These are phyloP conservation scores for Desmodus rotundus DNA, from an alignment of 2,113 vertebrate genomes.

Conservation along the genomic window DNA sequence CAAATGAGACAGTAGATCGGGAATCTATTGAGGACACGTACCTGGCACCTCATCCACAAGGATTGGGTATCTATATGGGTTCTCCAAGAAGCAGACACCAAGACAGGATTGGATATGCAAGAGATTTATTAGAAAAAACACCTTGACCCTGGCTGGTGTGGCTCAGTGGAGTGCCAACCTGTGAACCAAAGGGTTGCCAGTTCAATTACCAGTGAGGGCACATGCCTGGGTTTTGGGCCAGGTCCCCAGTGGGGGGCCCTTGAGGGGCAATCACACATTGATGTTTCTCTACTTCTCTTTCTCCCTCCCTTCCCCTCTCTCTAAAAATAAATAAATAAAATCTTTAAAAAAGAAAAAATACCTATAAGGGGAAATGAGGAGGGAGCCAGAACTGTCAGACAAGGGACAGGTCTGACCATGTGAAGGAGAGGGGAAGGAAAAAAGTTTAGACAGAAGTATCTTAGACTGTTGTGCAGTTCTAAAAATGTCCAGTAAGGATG, in stretches of 20 bases:
- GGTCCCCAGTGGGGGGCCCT: too few species aligned
- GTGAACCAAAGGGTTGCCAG: too few species aligned
- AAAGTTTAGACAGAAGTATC: not conserved
- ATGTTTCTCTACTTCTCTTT: too few species aligned
- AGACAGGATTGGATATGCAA: not conserved
- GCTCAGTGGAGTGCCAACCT: too few species aligned
- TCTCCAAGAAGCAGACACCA: conserved; percentile 8
- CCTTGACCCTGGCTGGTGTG: too few species aligned
- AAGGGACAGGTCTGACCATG: not conserved
- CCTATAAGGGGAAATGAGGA: not conserved
- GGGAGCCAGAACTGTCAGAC: not conserved
- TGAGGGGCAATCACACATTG: too few species aligned
- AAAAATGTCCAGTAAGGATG: not conserved
- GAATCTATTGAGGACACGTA: not conserved
- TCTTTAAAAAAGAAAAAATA: not conserved
- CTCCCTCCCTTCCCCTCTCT: too few species aligned
- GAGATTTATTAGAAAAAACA: not conserved
- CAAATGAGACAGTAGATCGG: not conserved
- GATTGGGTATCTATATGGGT: not conserved
- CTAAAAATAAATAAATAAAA: too few species aligned
- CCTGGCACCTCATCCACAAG: not conserved
- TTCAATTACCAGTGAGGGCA: too few species aligned
- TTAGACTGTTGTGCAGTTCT: not conserved
- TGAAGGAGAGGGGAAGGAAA: not conserved
- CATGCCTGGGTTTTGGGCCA: too few species aligned